A percentile compares a stretch with the other conserved stretches of the same genome.
phyloP scores from a whole-genome alignment of 1,140 invertebrate species.

The Temnothorax longispinosus region DNA sequence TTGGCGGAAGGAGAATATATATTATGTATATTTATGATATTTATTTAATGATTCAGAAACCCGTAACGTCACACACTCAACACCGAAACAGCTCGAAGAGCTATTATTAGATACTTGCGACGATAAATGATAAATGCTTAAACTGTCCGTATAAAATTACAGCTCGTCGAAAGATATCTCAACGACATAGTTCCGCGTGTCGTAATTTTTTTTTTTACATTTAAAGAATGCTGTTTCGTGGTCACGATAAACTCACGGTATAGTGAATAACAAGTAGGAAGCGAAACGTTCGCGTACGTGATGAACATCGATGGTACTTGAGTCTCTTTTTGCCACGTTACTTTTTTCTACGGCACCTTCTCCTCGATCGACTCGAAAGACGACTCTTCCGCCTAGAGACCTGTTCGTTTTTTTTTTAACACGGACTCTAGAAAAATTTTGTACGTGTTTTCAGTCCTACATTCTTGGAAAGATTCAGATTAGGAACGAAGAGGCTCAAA shows the following conservation, averaged over 20 bases:
- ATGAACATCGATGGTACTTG: neutral
- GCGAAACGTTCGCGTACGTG: neutral
- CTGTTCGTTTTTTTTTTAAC: neutral
- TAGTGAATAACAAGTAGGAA: neutral
- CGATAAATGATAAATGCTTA: neutral
- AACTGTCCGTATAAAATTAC: neutral
- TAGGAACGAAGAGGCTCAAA: neutral
- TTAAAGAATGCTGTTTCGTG: neutral
- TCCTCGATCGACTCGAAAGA: neutral
- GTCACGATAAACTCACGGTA: neutral
- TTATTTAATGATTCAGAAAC: conserved; percentile 6
- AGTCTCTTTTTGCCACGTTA: neutral
- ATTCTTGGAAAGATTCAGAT: neutral
- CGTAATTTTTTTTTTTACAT: neutral
- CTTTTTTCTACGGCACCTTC: neutral
- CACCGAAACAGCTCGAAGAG: too few relatives aligned
- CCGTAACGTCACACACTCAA: too few relatives aligned
- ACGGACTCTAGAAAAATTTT: neutral
- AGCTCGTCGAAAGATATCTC: neutral
- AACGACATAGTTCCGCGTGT: neutral
- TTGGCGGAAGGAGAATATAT: neutral
- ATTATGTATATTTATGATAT: neutral
- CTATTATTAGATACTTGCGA: neutral
- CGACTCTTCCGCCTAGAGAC: neutral
- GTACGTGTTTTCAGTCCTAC: too few relatives aligned